Evolutionary conservation across 2,113 vertebrate species (phyloP).

Genomic region (Tachysurus vachellii): DNA sequence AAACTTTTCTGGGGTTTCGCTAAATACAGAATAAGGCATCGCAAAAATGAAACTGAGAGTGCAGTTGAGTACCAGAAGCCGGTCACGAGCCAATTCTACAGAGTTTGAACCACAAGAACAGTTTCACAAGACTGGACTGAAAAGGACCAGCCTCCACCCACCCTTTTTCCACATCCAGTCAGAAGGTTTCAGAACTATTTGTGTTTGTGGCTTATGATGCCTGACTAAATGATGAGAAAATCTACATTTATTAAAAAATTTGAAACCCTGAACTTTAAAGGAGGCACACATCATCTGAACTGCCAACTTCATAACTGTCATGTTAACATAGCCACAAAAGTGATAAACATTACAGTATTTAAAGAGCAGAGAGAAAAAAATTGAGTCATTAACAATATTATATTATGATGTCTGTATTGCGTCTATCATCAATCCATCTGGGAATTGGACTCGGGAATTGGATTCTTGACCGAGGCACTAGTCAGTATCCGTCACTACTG

Average conservation of each 20-base stretch:
- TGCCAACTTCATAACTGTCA: not conserved
- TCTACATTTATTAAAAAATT: not conserved
- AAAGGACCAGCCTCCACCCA: not conserved
- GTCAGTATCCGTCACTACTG: not conserved
- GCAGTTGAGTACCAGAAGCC: slow-evolving; percentile 7
- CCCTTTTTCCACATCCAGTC: slow-evolving; percentile 7
- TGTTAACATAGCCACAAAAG: not conserved
- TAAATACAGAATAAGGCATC: not conserved
- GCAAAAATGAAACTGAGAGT: slow-evolving; percentile 7
- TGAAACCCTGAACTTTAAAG: not conserved
- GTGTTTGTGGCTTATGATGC: not conserved
- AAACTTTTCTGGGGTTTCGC: not conserved
- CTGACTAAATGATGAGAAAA: not conserved
- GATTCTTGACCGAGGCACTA: not conserved
- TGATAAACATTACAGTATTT: not conserved
- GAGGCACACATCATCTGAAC: not conserved
- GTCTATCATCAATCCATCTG: not conserved
- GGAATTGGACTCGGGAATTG: no score
- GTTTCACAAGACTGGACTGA: slow-evolving; percentile 20
- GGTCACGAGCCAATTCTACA: not conserved
- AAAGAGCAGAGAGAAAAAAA: not conserved
- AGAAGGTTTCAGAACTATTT: not conserved
- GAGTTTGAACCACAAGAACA: slow-evolving; percentile 6
- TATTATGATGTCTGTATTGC: not conserved
- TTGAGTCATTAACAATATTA: not conserved